Evolutionary conservation across 2,797 vertebrate species (phyloP).

Genomic region (Gobio occitaniae): DNA sequence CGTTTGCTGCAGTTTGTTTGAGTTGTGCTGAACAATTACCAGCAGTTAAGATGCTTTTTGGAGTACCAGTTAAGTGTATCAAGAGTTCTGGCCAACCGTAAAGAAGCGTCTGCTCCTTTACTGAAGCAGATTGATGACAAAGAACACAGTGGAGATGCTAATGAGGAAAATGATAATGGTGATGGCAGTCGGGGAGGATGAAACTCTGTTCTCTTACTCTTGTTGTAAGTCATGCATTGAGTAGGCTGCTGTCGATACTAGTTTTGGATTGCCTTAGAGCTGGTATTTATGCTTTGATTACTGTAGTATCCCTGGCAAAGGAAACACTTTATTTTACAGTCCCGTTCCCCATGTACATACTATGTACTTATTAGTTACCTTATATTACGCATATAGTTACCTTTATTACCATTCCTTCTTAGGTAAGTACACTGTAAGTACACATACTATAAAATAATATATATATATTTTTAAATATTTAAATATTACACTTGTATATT

Average conservation of each 20-base stretch:
- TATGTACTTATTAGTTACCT: too few relatives aligned
- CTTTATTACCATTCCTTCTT: too few relatives aligned
- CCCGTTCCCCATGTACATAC: too few relatives aligned
- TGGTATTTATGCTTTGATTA: background rate
- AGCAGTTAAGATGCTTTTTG: constrained; percentile 19
- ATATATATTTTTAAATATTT: background rate
- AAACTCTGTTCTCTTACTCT: background rate
- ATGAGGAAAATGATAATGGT: constrained; percentile 25
- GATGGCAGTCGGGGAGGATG: background rate
- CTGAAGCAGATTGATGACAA: constrained; percentile 17
- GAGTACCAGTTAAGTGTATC: constrained; percentile 11
- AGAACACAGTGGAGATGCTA: constrained; percentile 1
- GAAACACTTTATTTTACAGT: background rate
- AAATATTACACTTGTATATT: background rate
- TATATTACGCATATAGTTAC: too few relatives aligned
- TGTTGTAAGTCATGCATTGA: constrained; percentile 16
- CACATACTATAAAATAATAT: too few relatives aligned
- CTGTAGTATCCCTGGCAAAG: background rate
- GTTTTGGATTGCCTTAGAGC: constrained; percentile 14
- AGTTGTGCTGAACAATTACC: constrained; percentile 14
- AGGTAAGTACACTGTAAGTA: too few relatives aligned
- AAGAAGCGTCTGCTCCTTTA: constrained; percentile 25
- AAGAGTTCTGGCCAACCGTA: constrained; percentile 5
- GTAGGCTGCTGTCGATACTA: background rate
- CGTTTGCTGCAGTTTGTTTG: background rate